Conservation (phyloP, 2,113 vertebrate species). For the Charadrius vociferus region DNA sequence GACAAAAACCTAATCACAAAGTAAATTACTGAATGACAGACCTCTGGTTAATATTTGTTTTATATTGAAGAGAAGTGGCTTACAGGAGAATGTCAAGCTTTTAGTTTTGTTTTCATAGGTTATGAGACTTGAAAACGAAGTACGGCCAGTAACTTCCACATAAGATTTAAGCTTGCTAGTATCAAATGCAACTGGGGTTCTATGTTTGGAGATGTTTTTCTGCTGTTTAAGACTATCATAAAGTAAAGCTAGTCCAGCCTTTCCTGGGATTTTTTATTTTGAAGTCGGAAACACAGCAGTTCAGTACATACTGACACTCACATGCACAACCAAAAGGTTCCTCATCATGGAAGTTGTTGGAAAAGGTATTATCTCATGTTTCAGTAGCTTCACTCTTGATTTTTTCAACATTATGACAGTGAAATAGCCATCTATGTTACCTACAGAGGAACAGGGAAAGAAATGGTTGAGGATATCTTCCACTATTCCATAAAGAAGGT, state of each 20-base stretch:
- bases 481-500: neutral
- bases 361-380: constrained; percentile 83
- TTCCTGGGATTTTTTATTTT: neutral
- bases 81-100: neutral
- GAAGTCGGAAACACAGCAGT: neutral
- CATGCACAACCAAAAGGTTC: constrained; percentile 89
- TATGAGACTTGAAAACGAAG: neutral
- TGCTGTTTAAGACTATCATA: neutral
- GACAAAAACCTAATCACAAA: neutral
- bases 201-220: neutral
- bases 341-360: constrained; percentile 92
- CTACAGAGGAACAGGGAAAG: constrained; percentile 69
- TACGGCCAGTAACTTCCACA: neutral
- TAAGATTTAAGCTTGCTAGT: neutral
- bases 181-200: neutral
- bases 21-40: neutral
- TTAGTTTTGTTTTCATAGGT: neutral
- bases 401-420: constrained; percentile 92
- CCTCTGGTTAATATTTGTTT: neutral
- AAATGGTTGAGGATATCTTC: neutral
- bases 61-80: neutral
- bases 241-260: neutral
- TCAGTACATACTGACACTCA: constrained; percentile 63
- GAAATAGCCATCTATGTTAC: constrained; percentile 87
- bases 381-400: constrained; percentile 84